phyloP scores from a whole-genome alignment of 2,113 vertebrate species.

The Oreochromis aureus region DNA sequence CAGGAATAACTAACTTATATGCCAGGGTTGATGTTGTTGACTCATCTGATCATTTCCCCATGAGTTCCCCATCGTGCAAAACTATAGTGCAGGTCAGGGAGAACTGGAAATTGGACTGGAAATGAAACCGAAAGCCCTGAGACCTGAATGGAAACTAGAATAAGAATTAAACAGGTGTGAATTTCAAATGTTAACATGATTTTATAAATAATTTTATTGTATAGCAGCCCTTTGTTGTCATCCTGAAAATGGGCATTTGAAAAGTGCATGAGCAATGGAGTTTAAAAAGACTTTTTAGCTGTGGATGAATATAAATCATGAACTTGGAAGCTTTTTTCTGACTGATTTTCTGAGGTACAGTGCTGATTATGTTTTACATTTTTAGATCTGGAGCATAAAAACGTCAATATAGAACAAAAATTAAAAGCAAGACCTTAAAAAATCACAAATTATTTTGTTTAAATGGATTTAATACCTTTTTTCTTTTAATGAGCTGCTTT shows the following conservation, averaged over 20 bases:
- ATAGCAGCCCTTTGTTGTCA: not conserved
- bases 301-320: not conserved
- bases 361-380: not conserved
- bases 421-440: not conserved
- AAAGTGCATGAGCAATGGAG: not conserved
- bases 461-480: not conserved
- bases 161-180: not conserved
- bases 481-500: not conserved
- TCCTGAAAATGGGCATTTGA: accelerated
- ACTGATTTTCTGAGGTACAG: not conserved
- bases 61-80: not conserved
- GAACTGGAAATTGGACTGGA: not conserved
- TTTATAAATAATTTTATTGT: not conserved
- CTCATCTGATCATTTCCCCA: slow-evolving; percentile 34
- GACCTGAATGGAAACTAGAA: not conserved
- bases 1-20: slow-evolving; percentile 31
- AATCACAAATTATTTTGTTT: accelerated
- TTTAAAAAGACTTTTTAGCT: not conserved
- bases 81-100: not conserved
- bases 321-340: not conserved
- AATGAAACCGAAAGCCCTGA: not conserved
- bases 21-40: slow-evolving; percentile 25
- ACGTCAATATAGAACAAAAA: not conserved
- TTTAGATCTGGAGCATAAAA: not conserved
- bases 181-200: not conserved